Evolutionary conservation across 2,888 invertebrate species (phyloP).

Genomic region (Emmelina monodactyla): DNA sequence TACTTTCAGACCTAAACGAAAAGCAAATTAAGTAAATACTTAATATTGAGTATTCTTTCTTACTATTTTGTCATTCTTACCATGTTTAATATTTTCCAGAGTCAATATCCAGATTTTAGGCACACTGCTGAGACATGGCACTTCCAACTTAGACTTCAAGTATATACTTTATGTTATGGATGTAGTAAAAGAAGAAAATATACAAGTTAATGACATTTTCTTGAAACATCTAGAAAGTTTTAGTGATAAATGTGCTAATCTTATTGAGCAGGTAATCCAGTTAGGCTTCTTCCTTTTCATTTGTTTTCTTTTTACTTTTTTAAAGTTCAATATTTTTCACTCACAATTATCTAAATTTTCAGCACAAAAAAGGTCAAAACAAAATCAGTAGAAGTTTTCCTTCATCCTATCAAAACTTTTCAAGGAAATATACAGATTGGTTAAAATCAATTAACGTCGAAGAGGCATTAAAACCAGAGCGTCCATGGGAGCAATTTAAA

Average conservation of each 20-base stretch:
- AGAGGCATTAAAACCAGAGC: conserved; percentile 40
- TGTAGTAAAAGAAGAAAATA: conserved; percentile 64
- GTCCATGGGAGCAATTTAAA: conserved; percentile 73
- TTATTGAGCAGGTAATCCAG: conserved; percentile 46
- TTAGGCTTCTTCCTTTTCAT: neutral
- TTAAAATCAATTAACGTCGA: conserved; percentile 44
- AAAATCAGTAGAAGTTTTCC: conserved; percentile 26
- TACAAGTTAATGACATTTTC: conserved; percentile 70
- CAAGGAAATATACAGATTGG: conserved; percentile 36
- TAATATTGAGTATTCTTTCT: neutral
- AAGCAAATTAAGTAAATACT: conserved; percentile 66
- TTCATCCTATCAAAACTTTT: conserved; percentile 39
- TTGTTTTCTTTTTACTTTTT: too few species aligned
- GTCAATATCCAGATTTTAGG: conserved; percentile 79
- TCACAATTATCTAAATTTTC: neutral
- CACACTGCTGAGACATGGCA: conserved; percentile 74
- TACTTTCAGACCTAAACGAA: conserved; percentile 75
- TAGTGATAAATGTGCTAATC: conserved; percentile 59
- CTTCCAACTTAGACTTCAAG: conserved; percentile 64
- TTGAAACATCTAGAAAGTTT: conserved; percentile 70
- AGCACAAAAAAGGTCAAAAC: conserved; percentile 22
- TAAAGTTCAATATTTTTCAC: too few species aligned
- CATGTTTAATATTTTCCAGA: conserved; percentile 49
- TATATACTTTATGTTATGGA: conserved; percentile 77
- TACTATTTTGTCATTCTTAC: too few species aligned